Base-by-base conservation (phyloP, 2,888 invertebrate species). In the Hyalella azteca region DNA sequence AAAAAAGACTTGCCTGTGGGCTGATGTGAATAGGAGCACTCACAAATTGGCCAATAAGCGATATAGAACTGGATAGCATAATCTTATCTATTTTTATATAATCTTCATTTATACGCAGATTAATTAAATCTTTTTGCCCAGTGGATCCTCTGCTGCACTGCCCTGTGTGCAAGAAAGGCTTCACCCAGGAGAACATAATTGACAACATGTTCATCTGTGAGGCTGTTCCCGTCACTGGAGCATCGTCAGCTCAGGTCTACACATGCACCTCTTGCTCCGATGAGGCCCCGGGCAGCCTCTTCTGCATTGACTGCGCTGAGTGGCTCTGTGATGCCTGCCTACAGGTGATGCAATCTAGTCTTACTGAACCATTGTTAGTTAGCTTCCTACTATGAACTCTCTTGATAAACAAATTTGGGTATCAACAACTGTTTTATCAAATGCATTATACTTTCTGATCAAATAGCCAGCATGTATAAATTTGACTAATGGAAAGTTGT, bases 251-350 rank as follows among this genome's bases (percentile, higher is more conserved):
- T 19, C 73, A 54, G 13, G 50, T 45, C 1, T 87, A 82, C 79
- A 83, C 84, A 11, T 89, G 88, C 82, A 88, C 87, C 11, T 88
- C 87, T 13, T 89, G 88, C 83, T 88, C 88, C 48, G 89, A 89
- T 80, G 87, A 86, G 39, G 86, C 87, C 45, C 85, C 86, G 29
- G 88, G 88, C 3, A 85, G 87, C n/a, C 83, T 81, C n/a, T 88
- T 87, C 81, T 89, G 89, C 83, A 81, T 86, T 13, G 88, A 89
- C 77, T 89, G 89, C 85, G 86, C 86, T 19, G 89, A 89, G 81
- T 89, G 88, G 87, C 85, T 89, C 29, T 89, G 89, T 86, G 87
- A 87, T 50, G 87, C 87, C 60, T 89, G 89, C 86, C 87, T 89
- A 45, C 87, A 87, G 80, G 89, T 84, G 36, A n/a, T n/a, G n/a